Percentiles rank a stretch among this genome's conserved stretches.
phyloP scores from a whole-genome alignment of 2,797 vertebrate species.

The Ficedula albicollis region DNA sequence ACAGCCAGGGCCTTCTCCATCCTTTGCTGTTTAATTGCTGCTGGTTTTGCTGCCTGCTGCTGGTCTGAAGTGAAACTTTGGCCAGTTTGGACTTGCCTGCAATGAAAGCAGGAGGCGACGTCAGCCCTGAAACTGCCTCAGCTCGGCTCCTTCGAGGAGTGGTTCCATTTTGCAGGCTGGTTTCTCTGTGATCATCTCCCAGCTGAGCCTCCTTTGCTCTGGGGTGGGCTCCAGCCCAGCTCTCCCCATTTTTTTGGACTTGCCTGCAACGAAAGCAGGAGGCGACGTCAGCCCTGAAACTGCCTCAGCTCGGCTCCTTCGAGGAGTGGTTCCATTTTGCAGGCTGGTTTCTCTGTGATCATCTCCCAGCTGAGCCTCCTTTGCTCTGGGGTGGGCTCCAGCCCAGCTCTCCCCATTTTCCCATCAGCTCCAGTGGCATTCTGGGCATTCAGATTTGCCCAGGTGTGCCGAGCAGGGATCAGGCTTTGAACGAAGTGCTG shows the following conservation, averaged over 20 bases:
- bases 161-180: background rate
- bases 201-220: background rate
- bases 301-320: background rate
- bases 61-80: background rate
- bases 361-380: background rate
- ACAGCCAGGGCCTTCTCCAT: background rate
- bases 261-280: background rate
- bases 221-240: background rate
- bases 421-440: rapidly evolving
- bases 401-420: background rate
- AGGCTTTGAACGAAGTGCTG: background rate
- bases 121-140: background rate
- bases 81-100: slow-evolving; percentile 11
- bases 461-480: background rate
- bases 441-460: background rate
- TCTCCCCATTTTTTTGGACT: background rate
- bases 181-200: background rate
- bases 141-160: background rate
- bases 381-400: background rate
- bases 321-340: background rate
- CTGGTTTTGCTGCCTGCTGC: background rate
- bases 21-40: background rate
- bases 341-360: background rate
- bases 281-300: background rate
- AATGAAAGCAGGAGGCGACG: background rate